Evolutionary conservation across 2,797 vertebrate genomes (phyloP).

Genomic region (Emys orbicularis): DNA sequence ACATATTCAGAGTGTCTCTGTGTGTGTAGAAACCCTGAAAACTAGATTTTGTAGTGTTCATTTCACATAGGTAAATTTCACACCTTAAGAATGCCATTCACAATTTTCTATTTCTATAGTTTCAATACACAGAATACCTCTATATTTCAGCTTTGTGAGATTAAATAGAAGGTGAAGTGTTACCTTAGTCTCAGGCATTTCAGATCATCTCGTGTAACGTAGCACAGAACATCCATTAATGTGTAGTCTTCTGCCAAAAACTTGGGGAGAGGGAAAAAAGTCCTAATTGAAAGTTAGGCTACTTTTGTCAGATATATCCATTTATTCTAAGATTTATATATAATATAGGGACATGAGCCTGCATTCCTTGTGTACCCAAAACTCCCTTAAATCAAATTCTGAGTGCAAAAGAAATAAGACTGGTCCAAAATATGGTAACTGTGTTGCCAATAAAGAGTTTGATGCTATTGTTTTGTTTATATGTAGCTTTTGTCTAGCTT

Average conservation of each 20-base stretch:
- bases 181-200: constrained; percentile 95
- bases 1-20: neutral
- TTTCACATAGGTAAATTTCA: neutral
- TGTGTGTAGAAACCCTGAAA: neutral
- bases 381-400: neutral
- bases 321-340: neutral
- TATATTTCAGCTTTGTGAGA: neutral
- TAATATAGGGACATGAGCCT: neutral
- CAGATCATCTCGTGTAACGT: constrained; percentile 94
- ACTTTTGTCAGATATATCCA: constrained; percentile 14
- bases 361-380: neutral
- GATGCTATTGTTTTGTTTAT: neutral
- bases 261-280: constrained; percentile 77
- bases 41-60: neutral
- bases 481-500: neutral
- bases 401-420: neutral
- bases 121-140: neutral
- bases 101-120: neutral
- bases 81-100: neutral
- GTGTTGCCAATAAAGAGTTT: neutral
- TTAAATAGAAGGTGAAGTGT: neutral
- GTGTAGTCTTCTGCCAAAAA: constrained; percentile 93
- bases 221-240: constrained; percentile 90
- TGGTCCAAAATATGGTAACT: neutral
- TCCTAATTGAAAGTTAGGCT: neutral